Evolutionary conservation across 37 sponge, comb jelly and placozoan species (phyloP).

Genomic region (Cliona cf. orientalis): DNA sequence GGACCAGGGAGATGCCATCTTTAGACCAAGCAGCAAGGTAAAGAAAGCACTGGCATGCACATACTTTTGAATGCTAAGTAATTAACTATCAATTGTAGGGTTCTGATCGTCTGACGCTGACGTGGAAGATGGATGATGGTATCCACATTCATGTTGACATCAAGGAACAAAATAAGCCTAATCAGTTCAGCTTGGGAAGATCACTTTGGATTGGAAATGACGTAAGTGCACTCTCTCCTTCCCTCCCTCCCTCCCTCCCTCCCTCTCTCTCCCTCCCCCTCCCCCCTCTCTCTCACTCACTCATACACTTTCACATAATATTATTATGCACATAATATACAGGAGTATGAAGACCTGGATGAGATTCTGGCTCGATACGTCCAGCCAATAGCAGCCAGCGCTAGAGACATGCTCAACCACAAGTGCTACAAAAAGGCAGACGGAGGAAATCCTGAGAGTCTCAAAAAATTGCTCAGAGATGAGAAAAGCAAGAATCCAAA

Average conservation of each 20-base stretch:
- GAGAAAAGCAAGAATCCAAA: slow-evolving; percentile 86
- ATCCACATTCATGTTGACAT: slow-evolving; percentile 94
- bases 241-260: background rate
- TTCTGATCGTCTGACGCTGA: slow-evolving; percentile 83
- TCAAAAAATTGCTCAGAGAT: slow-evolving; percentile 69
- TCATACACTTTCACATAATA: too few species aligned
- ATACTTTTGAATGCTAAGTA: too few species aligned
- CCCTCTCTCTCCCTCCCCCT: too few species aligned
- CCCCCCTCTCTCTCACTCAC: too few species aligned
- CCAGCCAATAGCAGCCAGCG: slow-evolving; percentile 86
- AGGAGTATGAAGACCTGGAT: slow-evolving; percentile 98
- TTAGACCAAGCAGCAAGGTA: slow-evolving; percentile 96
- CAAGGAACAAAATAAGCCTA: slow-evolving; percentile 89
- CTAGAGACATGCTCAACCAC: slow-evolving; percentile 78
- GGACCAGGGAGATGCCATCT: slow-evolving; percentile 92
- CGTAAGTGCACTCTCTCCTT: too few species aligned
- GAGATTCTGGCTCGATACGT: slow-evolving; percentile 96
- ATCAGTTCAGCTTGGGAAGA: slow-evolving; percentile 86
- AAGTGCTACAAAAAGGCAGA: slow-evolving; percentile 74
- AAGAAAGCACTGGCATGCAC: too few species aligned
- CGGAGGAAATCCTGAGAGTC: slow-evolving; percentile 56
- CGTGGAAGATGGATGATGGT: slow-evolving; percentile 89
- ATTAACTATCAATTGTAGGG: slow-evolving; percentile 49
- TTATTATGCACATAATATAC: background rate
- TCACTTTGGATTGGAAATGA: slow-evolving; percentile 88